phyloP scores from a whole-genome alignment of 2,888 invertebrate species.

The Phania funesta region DNA sequence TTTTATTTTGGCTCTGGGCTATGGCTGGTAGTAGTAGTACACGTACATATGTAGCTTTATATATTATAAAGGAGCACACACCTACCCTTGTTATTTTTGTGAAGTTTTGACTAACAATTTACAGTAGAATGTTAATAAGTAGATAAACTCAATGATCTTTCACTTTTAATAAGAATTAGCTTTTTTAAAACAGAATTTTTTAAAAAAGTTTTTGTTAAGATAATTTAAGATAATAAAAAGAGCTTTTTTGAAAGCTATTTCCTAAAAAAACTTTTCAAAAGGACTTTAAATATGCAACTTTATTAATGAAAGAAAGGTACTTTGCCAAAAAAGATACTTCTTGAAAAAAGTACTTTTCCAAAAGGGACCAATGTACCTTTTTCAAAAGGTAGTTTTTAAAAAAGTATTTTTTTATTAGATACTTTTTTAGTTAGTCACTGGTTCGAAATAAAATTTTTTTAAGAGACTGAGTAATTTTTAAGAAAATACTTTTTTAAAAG shows the following conservation, averaged over 20 bases:
- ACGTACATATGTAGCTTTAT: not conserved
- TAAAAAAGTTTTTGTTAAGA: no score
- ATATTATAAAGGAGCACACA: not conserved
- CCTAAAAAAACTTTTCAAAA: no score
- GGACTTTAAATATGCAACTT: no score
- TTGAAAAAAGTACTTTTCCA: no score
- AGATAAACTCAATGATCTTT: not conserved
- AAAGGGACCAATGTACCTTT: no score
- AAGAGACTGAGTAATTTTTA: not conserved
- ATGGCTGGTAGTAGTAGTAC: not conserved
- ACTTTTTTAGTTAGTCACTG: no score
- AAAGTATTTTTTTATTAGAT: not conserved
- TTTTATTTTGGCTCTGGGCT: not conserved
- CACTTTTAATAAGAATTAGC: not conserved
- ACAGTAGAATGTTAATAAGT: not conserved
- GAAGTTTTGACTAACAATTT: slow-evolving; percentile 11
- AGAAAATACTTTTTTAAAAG: no score
- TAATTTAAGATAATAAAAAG: no score
- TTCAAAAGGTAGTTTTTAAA: not conserved
- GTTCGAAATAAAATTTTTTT: not conserved
- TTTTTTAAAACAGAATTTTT: not conserved
- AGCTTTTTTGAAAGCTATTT: no score
- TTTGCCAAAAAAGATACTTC: no score
- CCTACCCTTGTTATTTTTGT: not conserved
- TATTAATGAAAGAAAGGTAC: no score